Percentiles rank a stretch among this genome's conserved stretches.
Conservation (phyloP, 2,113 vertebrate genomes). For the Xyrauchen texanus region DNA sequence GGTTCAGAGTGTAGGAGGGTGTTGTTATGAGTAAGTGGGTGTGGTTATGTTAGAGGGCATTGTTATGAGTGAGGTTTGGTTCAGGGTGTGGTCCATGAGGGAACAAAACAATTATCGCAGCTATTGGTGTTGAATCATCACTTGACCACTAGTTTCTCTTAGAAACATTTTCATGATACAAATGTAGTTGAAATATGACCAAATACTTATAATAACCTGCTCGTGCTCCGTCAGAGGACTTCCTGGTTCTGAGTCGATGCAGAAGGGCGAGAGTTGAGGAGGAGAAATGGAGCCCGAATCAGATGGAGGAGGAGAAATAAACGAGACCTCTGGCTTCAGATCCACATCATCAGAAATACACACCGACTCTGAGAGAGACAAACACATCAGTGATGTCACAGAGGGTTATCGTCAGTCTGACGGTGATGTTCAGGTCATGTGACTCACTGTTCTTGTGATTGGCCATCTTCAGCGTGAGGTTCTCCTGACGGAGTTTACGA, state of each 20-base stretch:
- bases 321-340: slow-evolving; percentile 86
- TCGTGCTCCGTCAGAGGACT: slow-evolving; percentile 92
- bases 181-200: not conserved
- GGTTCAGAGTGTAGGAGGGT: too few species aligned
- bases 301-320: slow-evolving; percentile 95
- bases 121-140: too few species aligned
- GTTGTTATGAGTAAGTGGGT: too few species aligned
- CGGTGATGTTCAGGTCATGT: slow-evolving; percentile 8
- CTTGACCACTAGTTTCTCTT: too few species aligned
- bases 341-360: slow-evolving; percentile 79
- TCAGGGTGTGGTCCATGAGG: too few species aligned
- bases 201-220: slow-evolving; percentile 74
- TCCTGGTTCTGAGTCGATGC: slow-evolving; percentile 92
- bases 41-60: too few species aligned
- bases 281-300: slow-evolving; percentile 90
- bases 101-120: too few species aligned
- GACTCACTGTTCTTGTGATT: slow-evolving; percentile 95
- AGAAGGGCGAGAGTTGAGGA: slow-evolving; percentile 91
- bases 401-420: not conserved
- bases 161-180: too few species aligned
- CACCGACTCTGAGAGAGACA: slow-evolving; percentile 60
- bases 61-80: too few species aligned
- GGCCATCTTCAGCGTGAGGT: slow-evolving; percentile 91
- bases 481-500: slow-evolving; percentile 95
- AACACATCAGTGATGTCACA: not conserved